Evolutionary conservation across 2,797 vertebrate species (phyloP).

Genomic region (Sebastes hopkinsi): DNA sequence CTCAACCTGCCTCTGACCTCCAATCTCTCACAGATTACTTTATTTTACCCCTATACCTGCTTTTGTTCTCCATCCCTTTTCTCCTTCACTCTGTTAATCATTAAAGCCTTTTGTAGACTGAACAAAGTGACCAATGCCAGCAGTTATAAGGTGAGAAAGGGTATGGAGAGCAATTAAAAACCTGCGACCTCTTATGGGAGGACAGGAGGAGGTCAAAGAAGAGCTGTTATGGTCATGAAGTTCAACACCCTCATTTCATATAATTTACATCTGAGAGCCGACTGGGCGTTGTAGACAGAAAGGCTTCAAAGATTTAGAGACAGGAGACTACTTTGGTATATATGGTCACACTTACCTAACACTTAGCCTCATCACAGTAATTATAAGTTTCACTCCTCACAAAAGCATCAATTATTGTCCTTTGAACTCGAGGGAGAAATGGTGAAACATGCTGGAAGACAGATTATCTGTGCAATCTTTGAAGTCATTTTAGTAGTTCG

Average conservation of each 20-base stretch:
- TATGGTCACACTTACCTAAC: conserved; percentile 15
- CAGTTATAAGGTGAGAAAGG: conserved; percentile 24
- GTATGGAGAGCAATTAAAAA: conserved; percentile 58
- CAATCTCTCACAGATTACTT: conserved; percentile 39
- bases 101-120: conserved; percentile 27
- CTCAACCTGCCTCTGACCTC: conserved; percentile 16
- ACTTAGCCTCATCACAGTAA: conserved; percentile 11
- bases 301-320: not conserved
- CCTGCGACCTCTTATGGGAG: conserved; percentile 28
- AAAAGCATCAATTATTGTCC: conserved; percentile 1
- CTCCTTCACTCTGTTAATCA: not conserved
- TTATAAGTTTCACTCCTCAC: not conserved
- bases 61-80: conserved; percentile 13
- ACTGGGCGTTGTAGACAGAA: not conserved
- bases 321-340: not conserved
- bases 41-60: conserved; percentile 11
- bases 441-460: not conserved
- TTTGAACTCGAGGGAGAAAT: conserved; percentile 24
- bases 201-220: conserved; percentile 28
- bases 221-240: conserved; percentile 24
- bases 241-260: conserved; percentile 42
- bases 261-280: conserved; percentile 28
- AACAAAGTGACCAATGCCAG: conserved; percentile 33
- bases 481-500: not conserved
- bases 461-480: not conserved